Conservation (phyloP, 2,888 invertebrate species). For the Epinotia ramella region DNA sequence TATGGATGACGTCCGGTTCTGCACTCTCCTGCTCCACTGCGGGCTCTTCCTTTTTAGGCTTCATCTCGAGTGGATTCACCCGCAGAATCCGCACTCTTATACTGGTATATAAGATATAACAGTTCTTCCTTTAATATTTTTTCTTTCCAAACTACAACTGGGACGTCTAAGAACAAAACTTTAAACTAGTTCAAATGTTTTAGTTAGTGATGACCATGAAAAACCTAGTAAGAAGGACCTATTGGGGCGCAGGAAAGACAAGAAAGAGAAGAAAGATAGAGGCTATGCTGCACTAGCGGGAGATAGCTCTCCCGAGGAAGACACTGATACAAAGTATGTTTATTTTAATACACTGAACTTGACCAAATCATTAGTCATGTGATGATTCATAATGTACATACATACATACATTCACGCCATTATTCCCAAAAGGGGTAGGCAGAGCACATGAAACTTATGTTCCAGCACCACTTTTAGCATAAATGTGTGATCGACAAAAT, state of each 20-base stretch:
- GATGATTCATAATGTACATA: too few species aligned
- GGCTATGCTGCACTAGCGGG: conserved; percentile 97
- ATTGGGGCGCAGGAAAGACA: conserved; percentile 92
- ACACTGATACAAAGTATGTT: conserved; percentile 91
- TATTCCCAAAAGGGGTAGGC: too few species aligned
- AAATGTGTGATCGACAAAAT: too few species aligned
- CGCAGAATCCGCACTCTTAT: too few species aligned
- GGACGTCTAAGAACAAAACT: background rate
- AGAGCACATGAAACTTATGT: too few species aligned
- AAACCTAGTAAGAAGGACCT: conserved; percentile 92
- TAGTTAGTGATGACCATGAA: conserved; percentile 93
- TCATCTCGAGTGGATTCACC: too few species aligned
- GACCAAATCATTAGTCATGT: background rate
- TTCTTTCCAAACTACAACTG: background rate
- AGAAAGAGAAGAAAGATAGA: conserved; percentile 93
- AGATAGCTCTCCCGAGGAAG: conserved; percentile 96
- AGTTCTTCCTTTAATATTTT: background rate
- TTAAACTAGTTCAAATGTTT: conserved; percentile 47
- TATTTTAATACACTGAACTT: conserved; percentile 8
- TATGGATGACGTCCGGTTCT: too few species aligned
- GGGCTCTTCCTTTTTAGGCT: too few species aligned
- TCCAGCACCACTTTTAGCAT: too few species aligned
- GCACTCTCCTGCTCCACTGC: too few species aligned
- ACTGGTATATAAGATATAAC: too few species aligned
- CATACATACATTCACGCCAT: too few species aligned